Conservation (phyloP, 2,797 vertebrate genomes). For the Falco columbarius region DNA sequence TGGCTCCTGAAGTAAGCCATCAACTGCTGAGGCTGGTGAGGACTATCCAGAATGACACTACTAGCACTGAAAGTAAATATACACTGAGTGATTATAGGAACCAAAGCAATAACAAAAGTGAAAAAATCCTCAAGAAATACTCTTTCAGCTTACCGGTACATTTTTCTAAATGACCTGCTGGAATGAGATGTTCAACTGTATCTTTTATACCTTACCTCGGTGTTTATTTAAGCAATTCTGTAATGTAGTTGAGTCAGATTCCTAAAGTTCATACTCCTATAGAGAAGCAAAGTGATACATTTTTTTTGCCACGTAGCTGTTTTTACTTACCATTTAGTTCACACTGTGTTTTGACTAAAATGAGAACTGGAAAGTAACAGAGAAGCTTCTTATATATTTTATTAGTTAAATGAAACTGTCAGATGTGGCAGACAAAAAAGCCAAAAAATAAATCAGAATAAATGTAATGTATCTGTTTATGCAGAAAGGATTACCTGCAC, state of each 20-base stretch:
- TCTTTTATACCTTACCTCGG: neutral
- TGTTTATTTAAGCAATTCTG: neutral
- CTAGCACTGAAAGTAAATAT: neutral
- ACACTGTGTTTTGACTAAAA: neutral
- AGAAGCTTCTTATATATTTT: neutral
- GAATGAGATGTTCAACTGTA: neutral
- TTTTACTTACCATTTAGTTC: neutral
- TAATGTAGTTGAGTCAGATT: neutral
- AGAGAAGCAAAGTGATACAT: neutral
- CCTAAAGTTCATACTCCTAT: neutral
- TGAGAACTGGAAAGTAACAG: neutral
- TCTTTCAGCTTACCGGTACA: neutral
- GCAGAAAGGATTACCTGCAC: neutral
- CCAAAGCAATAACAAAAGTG: fast-evolving
- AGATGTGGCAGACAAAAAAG: neutral
- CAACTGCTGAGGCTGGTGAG: neutral
- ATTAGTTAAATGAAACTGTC: neutral
- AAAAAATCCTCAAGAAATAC: neutral
- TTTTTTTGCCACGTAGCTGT: fast-evolving
- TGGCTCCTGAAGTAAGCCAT: neutral
- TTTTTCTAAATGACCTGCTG: neutral
- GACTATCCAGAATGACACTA: neutral
- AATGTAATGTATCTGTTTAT: neutral
- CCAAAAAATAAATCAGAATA: neutral
- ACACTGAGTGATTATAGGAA: neutral